Evolutionary conservation across 2,113 vertebrate species (phyloP), one percentile per base, ranked within the genome.

Genomic region (Nesoenas mayeri): DNA sequence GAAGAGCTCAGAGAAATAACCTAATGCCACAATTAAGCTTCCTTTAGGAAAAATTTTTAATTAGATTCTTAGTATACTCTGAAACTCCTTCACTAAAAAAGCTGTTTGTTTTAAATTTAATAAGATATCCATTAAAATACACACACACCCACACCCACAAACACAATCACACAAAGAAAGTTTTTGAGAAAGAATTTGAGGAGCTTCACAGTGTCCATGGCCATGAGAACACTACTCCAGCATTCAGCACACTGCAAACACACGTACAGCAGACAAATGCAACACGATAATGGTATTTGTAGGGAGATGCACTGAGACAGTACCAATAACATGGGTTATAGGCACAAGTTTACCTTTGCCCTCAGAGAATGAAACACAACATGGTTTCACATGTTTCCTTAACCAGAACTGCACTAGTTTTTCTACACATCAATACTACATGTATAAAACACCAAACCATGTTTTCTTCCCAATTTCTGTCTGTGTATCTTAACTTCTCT

Each of bases 381-480:
- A 9, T 1, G 1, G 12, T 58, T 64, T 67, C 38, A 50, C 2
- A 5, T 3, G 5, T 25, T 70, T 54, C 50, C 67, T 73, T 50
- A 89, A 47, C 18, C 3, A 34, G 11, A 81, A 29, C 2, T 8
- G 1, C 12, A 28, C 10, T 18, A 31, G 6, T 7, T 74, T 88
- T 78, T 64, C 26, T 48, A 42, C 3, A 8, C 28, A 21, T 75
- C 1, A 0, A 21, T 19, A 22, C 3, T 19, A 13, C 8, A 42
- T 16, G n/a, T 15, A 3, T 12, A 51, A 9, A 15, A 65, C 5
- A 6, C 29, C 26, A 78, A 87, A 22, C 0, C 6, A 38, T 0
- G 0, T 1, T 11, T 48, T 73, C 50, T 36, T 1, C 12, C 22
- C 10, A 11, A 5, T 12, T 75, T 84, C 28, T 21, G 4, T 56